These are phyloP conservation scores for Pyrgus malvae DNA, from an alignment of 2,888 invertebrate species.

Conservation along the genomic window DNA sequence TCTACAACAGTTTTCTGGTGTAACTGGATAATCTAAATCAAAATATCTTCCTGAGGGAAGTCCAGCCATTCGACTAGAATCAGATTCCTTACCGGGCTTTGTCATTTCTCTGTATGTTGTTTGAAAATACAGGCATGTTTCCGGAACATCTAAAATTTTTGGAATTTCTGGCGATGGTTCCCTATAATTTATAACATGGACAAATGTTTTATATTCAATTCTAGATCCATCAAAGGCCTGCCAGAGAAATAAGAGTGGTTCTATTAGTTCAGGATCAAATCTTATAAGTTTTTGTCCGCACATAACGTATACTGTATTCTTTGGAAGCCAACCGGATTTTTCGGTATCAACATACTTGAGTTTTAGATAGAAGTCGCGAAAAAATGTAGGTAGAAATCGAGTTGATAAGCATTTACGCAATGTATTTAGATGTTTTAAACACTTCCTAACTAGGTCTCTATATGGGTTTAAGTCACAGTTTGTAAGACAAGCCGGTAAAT, in stretches of 20 bases:
- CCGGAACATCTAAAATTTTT: slow-evolving; percentile 59
- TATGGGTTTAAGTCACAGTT: slow-evolving; percentile 56
- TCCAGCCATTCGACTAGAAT: slow-evolving; percentile 54
- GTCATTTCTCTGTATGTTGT: slow-evolving; percentile 72
- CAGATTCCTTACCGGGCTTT: slow-evolving; percentile 49
- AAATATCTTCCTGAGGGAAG: slow-evolving; percentile 69
- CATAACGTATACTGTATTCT: slow-evolving; percentile 63
- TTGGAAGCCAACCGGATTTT: slow-evolving; percentile 68
- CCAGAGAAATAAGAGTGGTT: slow-evolving; percentile 70
- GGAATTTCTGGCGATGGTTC: slow-evolving; percentile 62
- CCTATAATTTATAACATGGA: slow-evolving; percentile 70
- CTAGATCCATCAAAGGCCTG: slow-evolving; percentile 66
- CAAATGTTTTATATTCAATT: slow-evolving; percentile 75
- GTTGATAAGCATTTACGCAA: slow-evolving; percentile 55
- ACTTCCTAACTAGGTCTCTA: slow-evolving; percentile 62
- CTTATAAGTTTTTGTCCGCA: slow-evolving; percentile 65
- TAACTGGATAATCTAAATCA: slow-evolving; percentile 61
- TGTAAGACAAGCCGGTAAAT: slow-evolving; percentile 67
- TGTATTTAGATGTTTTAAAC: slow-evolving; percentile 69
- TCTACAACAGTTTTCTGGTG: slow-evolving; percentile 50
- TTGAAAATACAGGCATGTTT: slow-evolving; percentile 56
- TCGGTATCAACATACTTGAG: slow-evolving; percentile 61
- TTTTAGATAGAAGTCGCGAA: slow-evolving; percentile 52
- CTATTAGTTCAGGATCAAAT: slow-evolving; percentile 72
- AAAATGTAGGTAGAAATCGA: slow-evolving; percentile 57